A percentile compares a stretch with the other conserved stretches of the same genome.
phyloP scores from a whole-genome alignment of 1,140 invertebrate species.

The Dryas iulia region DNA sequence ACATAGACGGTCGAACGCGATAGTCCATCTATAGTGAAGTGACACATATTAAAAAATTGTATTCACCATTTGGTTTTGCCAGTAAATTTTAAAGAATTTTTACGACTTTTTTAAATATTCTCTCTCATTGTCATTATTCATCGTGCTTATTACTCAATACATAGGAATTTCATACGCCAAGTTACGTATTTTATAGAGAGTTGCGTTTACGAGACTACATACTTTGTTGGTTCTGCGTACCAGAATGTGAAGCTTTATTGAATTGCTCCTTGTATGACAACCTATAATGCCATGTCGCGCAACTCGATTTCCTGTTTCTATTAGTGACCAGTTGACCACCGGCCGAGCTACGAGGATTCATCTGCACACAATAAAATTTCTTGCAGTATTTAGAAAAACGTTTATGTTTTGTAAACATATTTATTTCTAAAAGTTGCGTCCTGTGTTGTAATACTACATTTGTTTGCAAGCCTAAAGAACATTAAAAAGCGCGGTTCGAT shows the following conservation, averaged over 20 bases:
- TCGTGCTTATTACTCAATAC: constrained; percentile 48
- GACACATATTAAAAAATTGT: not conserved
- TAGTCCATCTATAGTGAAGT: not conserved
- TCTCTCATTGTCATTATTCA: not conserved
- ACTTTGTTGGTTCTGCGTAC: constrained; percentile 45
- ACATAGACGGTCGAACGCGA: not conserved
- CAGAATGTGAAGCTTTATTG: constrained; percentile 45
- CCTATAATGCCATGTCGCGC: constrained; percentile 13
- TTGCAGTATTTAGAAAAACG: not conserved
- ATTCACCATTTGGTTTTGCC: not conserved
- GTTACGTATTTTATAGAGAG: constrained; percentile 42
- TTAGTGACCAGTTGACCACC: not conserved
- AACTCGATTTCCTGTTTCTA: constrained; percentile 45
- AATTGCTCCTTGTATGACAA: constrained; percentile 29
- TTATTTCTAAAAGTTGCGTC: not conserved
- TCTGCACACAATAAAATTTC: not conserved
- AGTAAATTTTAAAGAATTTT: not conserved
- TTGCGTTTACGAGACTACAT: constrained; percentile 49
- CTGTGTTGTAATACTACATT: too few species aligned
- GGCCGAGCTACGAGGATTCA: not conserved
- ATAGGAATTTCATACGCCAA: constrained; percentile 35
- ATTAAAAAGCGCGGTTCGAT: constrained; percentile 36
- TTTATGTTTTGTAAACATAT: not conserved
- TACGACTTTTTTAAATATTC: not conserved
- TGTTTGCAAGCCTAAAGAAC: not conserved